Evolutionary conservation across 2,888 invertebrate genomes (phyloP).

Genomic region (Volucella bombylans): DNA sequence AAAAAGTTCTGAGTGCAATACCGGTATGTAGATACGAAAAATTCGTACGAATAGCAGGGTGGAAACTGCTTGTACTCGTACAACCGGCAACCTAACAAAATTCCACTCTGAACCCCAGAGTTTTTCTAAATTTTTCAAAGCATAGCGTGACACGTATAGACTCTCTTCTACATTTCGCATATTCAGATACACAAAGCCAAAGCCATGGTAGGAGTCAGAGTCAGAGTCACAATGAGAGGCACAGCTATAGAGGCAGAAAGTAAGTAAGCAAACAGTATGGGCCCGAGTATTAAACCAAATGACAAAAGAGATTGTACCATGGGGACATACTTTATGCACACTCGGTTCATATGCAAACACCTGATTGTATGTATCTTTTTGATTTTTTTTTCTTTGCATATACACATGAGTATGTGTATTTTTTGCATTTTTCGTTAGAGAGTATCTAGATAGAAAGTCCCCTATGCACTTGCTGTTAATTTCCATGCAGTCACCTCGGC

Average conservation of each 20-base stretch:
- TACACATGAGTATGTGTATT: not conserved
- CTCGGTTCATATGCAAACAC: slow-evolving; percentile 65
- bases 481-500: slow-evolving; percentile 57
- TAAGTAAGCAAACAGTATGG: not conserved
- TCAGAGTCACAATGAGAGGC: not conserved
- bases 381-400: slow-evolving; percentile 11
- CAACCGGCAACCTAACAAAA: slow-evolving; percentile 42
- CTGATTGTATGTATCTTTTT: slow-evolving; percentile 62
- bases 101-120: slow-evolving; percentile 52
- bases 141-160: slow-evolving; percentile 66
- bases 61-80: not conserved
- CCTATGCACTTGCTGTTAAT: slow-evolving; percentile 56
- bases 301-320: slow-evolving; percentile 67
- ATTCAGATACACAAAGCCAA: slow-evolving; percentile 13
- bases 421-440: slow-evolving; percentile 58
- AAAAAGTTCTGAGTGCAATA: slow-evolving; percentile 11
- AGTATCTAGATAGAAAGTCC: slow-evolving; percentile 62
- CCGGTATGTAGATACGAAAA: too few relatives aligned
- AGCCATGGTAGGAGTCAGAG: not conserved
- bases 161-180: slow-evolving; percentile 57
- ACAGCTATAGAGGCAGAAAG: too few relatives aligned
- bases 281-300: slow-evolving; percentile 48
- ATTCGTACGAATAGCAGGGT: too few relatives aligned
- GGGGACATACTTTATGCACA: slow-evolving; percentile 59
- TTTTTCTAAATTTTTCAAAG: slow-evolving; percentile 65